Evolutionary conservation across 2,113 vertebrate genomes (phyloP).

Genomic region (Cebidichthys violaceus): DNA sequence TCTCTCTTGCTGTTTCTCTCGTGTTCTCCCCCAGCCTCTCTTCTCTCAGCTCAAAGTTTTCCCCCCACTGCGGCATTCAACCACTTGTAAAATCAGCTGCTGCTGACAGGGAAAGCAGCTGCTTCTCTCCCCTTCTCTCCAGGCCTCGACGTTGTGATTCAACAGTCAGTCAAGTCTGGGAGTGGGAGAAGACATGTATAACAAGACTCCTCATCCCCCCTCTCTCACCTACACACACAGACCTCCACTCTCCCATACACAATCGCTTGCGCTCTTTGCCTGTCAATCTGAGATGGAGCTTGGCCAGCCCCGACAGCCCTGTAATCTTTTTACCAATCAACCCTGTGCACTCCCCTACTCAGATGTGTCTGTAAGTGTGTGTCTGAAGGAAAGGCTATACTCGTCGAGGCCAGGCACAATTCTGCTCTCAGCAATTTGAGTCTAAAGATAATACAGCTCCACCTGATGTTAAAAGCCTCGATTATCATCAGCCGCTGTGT

Average conservation of each 20-base stretch:
- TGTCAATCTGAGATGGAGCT: slow-evolving; percentile 65
- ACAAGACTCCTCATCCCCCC: slow-evolving; percentile 54
- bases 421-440: slow-evolving; percentile 52
- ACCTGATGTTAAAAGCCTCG: slow-evolving; percentile 51
- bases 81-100: slow-evolving; percentile 67
- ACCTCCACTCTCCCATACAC: neutral
- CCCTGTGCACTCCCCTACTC: slow-evolving; percentile 35
- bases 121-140: slow-evolving; percentile 38
- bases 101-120: slow-evolving; percentile 62
- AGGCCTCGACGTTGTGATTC: slow-evolving; percentile 61
- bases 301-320: slow-evolving; percentile 59
- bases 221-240: neutral
- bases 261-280: slow-evolving; percentile 56
- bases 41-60: slow-evolving; percentile 47
- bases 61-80: slow-evolving; percentile 40
- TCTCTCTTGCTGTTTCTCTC: slow-evolving; percentile 10
- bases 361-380: slow-evolving; percentile 29
- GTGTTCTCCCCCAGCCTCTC: slow-evolving; percentile 2
- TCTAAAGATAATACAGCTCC: slow-evolving; percentile 52
- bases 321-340: slow-evolving; percentile 77
- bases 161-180: slow-evolving; percentile 65
- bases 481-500: slow-evolving; percentile 65
- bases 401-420: slow-evolving; percentile 43
- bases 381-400: slow-evolving; percentile 35
- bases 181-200: slow-evolving; percentile 57